Evolutionary conservation across 2,888 invertebrate species (phyloP), one percentile per base, ranked within the genome.

Genomic region (Andrena hattorfiana): DNA sequence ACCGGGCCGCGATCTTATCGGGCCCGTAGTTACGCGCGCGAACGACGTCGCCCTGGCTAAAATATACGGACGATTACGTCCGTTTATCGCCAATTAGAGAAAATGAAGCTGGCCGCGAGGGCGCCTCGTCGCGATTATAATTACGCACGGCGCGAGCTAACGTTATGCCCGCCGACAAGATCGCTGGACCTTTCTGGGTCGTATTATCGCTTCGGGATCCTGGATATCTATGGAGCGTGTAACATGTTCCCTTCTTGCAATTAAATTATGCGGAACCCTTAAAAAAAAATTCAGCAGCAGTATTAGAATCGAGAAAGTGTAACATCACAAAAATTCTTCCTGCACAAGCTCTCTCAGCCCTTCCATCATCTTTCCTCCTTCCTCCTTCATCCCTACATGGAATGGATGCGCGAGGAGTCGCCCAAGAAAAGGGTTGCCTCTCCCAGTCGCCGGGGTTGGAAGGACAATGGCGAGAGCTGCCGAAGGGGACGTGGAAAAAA

Each of bases 1-100:
- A 26, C 60, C 66, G 73, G 70, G 64, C 51, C 79, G 80, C 85
- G 87, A 87, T 87, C 78, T 87, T 87, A 87, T 87, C 85, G 83
- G 63, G 54, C 51, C 62, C 72, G 69, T 72, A 73, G 71, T 85
- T 84, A 86, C 85, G 42, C 56, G 30, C 67, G 72, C 72, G 74
- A 72, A 72, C 71, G 68, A 64, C 60, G 73, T 48, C 32, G 26
- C 73, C 28, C 42, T 35, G 59, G 54, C 62, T 82, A 78, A 81
- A 83, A 82, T 84, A 73, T 71, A 72, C 63, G 60, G 23, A 49
- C 74, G 83, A 82, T 82, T 84, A 77, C 73, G 54, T 60, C 73
- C 83, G 78, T 82, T 84, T 84, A 83, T 83, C 84, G 74, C 75
- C 83, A 84, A 84, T 84, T 84, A 82, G 78, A 62, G 56, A 56